Evolutionary conservation across 2,888 invertebrate genomes (phyloP).

Genomic region (Chironomus riparius): DNA sequence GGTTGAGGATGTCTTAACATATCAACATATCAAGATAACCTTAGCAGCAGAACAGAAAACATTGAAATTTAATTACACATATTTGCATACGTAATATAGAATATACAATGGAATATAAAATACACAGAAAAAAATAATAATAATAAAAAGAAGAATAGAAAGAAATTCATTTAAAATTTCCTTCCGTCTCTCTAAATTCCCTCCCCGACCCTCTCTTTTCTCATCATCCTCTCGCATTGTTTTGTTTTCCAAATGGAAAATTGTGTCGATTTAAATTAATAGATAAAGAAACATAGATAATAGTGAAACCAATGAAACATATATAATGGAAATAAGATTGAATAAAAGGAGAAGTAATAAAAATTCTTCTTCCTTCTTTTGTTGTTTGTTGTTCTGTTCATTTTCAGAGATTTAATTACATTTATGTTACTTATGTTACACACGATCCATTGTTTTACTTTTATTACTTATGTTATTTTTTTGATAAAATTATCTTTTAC

Average conservation of each 20-base stretch:
- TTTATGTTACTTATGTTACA: not conserved
- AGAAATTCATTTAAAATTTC: not conserved
- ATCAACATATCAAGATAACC: conserved; percentile 18
- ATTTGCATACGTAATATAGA: conserved; percentile 20
- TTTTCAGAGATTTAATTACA: not conserved
- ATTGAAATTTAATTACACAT: conserved; percentile 26
- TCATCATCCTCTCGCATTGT: not conserved
- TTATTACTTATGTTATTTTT: not conserved
- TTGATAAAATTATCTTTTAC: not conserved
- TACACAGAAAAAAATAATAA: not conserved
- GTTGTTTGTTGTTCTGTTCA: not conserved
- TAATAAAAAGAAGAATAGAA: not conserved
- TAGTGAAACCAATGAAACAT: conserved; percentile 5
- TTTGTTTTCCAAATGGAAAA: not conserved
- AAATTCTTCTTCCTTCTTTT: not conserved
- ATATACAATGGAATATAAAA: not conserved
- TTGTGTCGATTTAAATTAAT: conserved; percentile 12
- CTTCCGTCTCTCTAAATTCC: too few relatives aligned
- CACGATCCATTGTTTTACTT: not conserved
- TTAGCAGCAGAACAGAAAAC: conserved; percentile 8
- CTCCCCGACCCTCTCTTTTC: not conserved
- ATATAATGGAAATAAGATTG: not conserved
- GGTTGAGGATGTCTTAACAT: not conserved
- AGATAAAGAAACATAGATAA: not conserved
- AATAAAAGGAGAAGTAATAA: not conserved